Conservation (phyloP, 2,888 invertebrate genomes). For the Caenorhabditis sinica region DNA sequence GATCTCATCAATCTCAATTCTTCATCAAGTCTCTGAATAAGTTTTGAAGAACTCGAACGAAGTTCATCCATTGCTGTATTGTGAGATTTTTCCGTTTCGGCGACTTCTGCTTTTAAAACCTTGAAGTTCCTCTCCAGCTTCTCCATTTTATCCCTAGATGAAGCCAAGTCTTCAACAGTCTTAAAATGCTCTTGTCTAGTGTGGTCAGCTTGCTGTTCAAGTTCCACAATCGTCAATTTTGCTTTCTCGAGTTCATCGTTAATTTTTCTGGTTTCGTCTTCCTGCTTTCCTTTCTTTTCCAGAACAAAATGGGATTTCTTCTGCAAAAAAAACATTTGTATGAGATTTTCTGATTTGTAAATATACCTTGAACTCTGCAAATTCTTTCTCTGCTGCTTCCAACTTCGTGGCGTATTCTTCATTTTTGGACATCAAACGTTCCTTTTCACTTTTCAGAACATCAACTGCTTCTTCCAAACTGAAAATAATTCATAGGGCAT, state of each 20-base stretch:
- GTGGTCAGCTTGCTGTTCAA: conserved; percentile 39
- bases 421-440: conserved; percentile 9
- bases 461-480: conserved; percentile 65
- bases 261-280: conserved; percentile 38
- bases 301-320: conserved; percentile 62
- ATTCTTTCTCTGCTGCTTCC: conserved; percentile 50
- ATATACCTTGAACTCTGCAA: conserved; percentile 51
- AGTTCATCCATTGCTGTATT: conserved; percentile 49
- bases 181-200: conserved; percentile 48
- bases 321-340: conserved; percentile 28
- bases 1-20: conserved; percentile 48
- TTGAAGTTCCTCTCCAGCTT: conserved; percentile 35
- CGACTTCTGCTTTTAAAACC: conserved; percentile 10
- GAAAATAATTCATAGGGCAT: background rate
- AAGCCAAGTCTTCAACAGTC: conserved; percentile 42
- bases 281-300: conserved; percentile 57
- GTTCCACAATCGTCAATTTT: conserved; percentile 15
- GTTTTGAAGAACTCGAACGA: conserved; percentile 43
- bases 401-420: conserved; percentile 40
- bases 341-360: background rate
- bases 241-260: conserved; percentile 46
- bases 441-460: conserved; percentile 49
- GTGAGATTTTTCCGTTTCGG: conserved; percentile 37
- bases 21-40: conserved; percentile 56
- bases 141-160: conserved; percentile 16